Evolutionary conservation across 2,797 vertebrate species (phyloP), one percentile per base, ranked within the genome.

Genomic region (Leptoclinus maculatus): DNA sequence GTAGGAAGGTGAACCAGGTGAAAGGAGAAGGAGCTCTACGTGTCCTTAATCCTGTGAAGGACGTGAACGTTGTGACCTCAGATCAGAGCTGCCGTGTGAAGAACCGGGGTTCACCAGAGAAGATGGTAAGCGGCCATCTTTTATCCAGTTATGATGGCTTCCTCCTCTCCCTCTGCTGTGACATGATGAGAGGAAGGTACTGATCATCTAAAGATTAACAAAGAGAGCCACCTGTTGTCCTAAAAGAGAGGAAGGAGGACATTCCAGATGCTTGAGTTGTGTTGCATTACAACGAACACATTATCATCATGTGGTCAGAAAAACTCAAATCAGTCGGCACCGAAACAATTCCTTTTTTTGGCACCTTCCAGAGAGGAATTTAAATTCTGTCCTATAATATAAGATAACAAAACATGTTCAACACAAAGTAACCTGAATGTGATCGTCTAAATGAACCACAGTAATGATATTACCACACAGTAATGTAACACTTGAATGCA

Each of bases 1-100:
- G 79, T 78, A 1, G 5, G 51, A 60, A 74, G 78, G 72, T 56
- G 83, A 45, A 41, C 49, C 87, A 82, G 90, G 90, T 71, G 83
- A 2, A 79, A 38, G 76, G 88, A 83, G 90, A 69, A 23, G 11
- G 4, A 29, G 64, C 74, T 64, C 63, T 71, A 85, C 86, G 82
- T 16, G 23, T 80, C 13, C 23, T 25, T 54, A 19, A 32, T 59
- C 66, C 67, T 23, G 72, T 74, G 67, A 80, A 69, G 57, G 58
- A 80, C 29, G 23, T 41, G 66, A 51, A 51, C 66, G 62, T 27
- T 19, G 64, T 68, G 66, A 66, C 34, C 62, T 67, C 0, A 10
- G 36, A 8, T 36, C 36, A 36, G 9, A 34, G 32, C 3, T 23
- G 63, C 10, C 29, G 1, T 49, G 66, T 41, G 64, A 72, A 14